Evolutionary conservation across 2,113 vertebrate genomes (phyloP).

Genomic region (Petrocephalus microphthalmus): DNA sequence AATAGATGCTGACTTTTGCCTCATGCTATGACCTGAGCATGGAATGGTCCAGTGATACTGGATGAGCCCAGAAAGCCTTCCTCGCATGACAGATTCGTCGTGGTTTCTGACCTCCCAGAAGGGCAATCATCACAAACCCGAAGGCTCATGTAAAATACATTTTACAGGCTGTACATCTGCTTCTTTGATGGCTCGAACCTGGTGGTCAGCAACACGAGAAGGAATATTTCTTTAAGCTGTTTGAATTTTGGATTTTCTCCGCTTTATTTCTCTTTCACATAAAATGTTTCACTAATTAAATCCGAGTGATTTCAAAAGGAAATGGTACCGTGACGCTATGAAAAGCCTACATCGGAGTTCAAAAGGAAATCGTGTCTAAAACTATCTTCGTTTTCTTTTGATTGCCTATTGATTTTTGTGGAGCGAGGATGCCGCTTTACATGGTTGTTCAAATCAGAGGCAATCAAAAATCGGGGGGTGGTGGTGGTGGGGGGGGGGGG

Average conservation of each 20-base stretch:
- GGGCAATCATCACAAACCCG: not conserved
- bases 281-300: not conserved
- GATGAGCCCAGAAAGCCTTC: not conserved
- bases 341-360: not conserved
- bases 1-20: not conserved
- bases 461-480: not conserved
- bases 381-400: not conserved
- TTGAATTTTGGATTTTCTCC: not conserved
- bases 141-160: conserved; percentile 15
- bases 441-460: not conserved
- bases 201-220: not conserved
- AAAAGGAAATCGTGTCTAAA: not conserved
- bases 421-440: not conserved
- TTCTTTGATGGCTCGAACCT: not conserved
- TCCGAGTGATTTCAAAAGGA: conserved; percentile 9
- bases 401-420: not conserved
- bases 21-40: not conserved
- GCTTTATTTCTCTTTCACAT: not conserved
- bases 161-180: not conserved
- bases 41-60: not conserved
- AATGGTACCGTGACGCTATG: not conserved
- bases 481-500: not conserved
- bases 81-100: not conserved
- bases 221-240: not conserved
- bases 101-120: not conserved